These are phyloP conservation scores for Amazona vittata DNA, from an alignment of 2,113 vertebrate species.

Conservation along the genomic window DNA sequence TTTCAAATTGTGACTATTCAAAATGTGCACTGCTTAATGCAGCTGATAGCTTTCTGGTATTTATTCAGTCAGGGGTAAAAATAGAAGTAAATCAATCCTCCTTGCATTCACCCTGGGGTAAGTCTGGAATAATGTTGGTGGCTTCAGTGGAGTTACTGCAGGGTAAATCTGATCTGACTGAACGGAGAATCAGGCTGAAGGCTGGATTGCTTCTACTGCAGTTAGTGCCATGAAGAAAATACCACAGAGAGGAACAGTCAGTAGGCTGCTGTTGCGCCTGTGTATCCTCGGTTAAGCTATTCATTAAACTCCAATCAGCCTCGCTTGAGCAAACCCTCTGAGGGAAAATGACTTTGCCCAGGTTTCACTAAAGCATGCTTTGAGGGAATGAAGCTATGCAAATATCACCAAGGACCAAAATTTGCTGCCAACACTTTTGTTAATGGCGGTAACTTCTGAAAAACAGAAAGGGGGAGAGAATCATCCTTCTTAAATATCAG, in stretches of 20 bases:
- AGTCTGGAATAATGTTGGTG: fast-evolving
- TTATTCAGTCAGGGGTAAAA: neutral
- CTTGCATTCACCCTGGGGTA: neutral
- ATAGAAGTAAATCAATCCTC: neutral
- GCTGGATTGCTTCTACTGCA: neutral
- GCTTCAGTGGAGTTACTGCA: neutral
- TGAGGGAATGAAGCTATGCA: neutral
- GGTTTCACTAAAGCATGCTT: neutral
- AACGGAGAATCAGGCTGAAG: neutral
- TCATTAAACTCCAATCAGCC: slow-evolving; percentile 3
- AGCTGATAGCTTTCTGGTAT: neutral
- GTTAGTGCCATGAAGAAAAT: neutral
- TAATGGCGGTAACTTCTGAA: neutral
- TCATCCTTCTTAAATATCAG: neutral
- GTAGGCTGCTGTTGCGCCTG: neutral
- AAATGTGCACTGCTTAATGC: neutral
- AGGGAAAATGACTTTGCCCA: neutral
- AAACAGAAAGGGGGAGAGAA: neutral
- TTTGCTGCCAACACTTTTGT: neutral
- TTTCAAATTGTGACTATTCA: neutral
- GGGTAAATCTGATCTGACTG: neutral
- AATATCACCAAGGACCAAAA: neutral
- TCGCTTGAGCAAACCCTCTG: neutral
- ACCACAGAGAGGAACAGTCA: neutral
- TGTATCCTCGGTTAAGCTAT: neutral